These are phyloP conservation scores for Taenaris catops DNA, from an alignment of 2,888 invertebrate species.

Conservation along the genomic window DNA sequence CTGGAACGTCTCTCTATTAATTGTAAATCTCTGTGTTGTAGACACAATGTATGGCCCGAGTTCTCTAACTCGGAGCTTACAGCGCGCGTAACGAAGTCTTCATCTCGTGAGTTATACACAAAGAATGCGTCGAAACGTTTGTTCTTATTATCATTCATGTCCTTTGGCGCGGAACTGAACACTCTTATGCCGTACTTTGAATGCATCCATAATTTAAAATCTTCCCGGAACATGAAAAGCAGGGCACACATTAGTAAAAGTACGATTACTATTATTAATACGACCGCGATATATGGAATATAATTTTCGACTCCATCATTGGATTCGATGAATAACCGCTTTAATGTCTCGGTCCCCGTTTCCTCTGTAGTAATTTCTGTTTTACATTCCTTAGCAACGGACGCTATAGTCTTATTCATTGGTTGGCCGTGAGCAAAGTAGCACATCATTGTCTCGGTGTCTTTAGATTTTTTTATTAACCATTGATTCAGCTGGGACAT, in stretches of 20 bases:
- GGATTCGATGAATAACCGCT: slow-evolving; percentile 81
- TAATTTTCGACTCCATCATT: slow-evolving; percentile 85
- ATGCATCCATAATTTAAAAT: slow-evolving; percentile 89
- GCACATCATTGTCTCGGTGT: slow-evolving; percentile 84
- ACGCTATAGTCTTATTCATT: slow-evolving; percentile 72
- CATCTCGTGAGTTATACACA: slow-evolving; percentile 91
- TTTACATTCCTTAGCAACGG: slow-evolving; percentile 76
- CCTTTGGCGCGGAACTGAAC: slow-evolving; percentile 81
- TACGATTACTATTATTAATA: slow-evolving; percentile 84
- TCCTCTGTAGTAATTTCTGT: slow-evolving; percentile 82
- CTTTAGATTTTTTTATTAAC: slow-evolving; percentile 83
- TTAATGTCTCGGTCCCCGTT: slow-evolving; percentile 79
- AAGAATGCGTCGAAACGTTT: slow-evolving; percentile 93
- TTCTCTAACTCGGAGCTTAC: slow-evolving; percentile 88
- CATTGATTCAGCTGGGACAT: slow-evolving; percentile 84
- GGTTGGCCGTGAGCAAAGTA: slow-evolving; percentile 75
- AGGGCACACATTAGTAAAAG: slow-evolving; percentile 84
- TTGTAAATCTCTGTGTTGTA: slow-evolving; percentile 83
- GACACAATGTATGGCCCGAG: slow-evolving; percentile 80
- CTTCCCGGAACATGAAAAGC: slow-evolving; percentile 86
- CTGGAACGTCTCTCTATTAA: slow-evolving; percentile 77
- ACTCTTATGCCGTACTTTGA: slow-evolving; percentile 87
- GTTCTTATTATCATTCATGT: slow-evolving; percentile 80
- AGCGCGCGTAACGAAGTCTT: slow-evolving; percentile 83
- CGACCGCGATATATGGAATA: slow-evolving; percentile 86